Conservation (phyloP, 2,113 vertebrate species). For the Pimephales promelas region DNA sequence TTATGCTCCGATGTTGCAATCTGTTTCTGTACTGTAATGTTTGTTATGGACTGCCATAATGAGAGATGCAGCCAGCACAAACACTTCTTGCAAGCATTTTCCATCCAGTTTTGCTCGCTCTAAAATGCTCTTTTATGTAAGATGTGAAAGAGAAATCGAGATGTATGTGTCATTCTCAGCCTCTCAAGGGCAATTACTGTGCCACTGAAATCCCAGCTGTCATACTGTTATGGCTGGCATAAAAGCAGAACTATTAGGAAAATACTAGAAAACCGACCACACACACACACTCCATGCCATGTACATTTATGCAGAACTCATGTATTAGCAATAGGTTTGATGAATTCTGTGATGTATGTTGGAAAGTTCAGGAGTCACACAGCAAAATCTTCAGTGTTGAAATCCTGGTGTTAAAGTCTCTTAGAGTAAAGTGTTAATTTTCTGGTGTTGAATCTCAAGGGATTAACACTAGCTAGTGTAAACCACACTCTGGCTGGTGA, state of each 20-base stretch:
- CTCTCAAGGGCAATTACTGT: conserved; percentile 58
- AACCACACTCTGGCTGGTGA: no score
- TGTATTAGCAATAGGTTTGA: no score
- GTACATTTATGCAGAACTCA: background rate
- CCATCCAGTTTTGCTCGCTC: background rate
- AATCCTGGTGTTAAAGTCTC: no score
- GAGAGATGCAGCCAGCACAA: background rate
- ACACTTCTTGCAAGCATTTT: background rate
- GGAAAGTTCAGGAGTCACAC: background rate
- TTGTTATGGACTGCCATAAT: background rate
- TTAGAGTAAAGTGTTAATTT: no score
- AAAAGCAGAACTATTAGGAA: conserved; percentile 22
- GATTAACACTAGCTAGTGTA: no score
- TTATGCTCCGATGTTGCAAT: background rate
- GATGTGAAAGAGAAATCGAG: conserved; percentile 31
- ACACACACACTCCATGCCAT: background rate
- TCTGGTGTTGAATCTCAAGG: no score
- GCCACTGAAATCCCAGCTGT: conserved; percentile 62
- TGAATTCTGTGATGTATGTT: background rate
- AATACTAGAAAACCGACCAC: background rate
- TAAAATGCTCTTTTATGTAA: background rate
- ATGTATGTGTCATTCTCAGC: conserved; percentile 44
- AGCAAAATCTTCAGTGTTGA: no score
- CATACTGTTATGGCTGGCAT: conserved; percentile 55
- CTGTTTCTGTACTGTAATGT: background rate